A percentile compares a stretch with the other conserved stretches of the same genome.
Conservation (phyloP, 2,888 invertebrate genomes). For the Chalcosyrphus nemorum region DNA sequence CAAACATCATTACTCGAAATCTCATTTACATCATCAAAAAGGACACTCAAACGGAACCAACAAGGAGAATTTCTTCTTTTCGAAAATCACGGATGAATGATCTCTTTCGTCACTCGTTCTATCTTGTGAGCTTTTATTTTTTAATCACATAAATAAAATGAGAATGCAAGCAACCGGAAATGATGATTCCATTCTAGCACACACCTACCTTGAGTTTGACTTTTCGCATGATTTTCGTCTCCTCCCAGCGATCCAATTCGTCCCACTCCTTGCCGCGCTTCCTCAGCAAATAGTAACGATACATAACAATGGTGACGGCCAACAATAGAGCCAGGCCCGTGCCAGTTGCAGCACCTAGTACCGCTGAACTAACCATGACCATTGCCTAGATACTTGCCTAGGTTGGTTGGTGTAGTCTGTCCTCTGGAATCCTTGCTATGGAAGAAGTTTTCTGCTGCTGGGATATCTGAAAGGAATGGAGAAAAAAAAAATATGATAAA, state of each 20-base stretch:
- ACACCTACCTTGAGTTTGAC: slow-evolving; percentile 80
- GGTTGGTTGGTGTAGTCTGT: background rate
- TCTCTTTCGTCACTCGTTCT: background rate
- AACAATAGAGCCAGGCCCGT: slow-evolving; percentile 86
- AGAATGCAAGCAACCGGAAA: background rate
- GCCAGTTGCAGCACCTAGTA: slow-evolving; percentile 86
- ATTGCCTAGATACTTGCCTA: slow-evolving; percentile 70
- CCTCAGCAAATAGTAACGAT: slow-evolving; percentile 85
- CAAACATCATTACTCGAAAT: slow-evolving; percentile 7
- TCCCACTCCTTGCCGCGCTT: slow-evolving; percentile 86
- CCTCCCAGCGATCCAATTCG: slow-evolving; percentile 83
- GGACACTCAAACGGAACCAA: background rate
- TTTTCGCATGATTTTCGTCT: slow-evolving; percentile 81
- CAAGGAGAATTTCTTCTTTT: background rate
- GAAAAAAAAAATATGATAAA: slow-evolving; percentile 13
- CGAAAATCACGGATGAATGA: background rate
- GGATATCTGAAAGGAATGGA: slow-evolving; percentile 36
- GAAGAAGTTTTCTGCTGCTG: background rate
- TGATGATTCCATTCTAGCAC: too few relatives aligned
- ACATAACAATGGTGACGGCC: slow-evolving; percentile 86
- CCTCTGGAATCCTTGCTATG: slow-evolving; percentile 19
- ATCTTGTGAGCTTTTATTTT: background rate
- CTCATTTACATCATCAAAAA: background rate
- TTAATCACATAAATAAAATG: background rate
- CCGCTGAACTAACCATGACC: slow-evolving; percentile 86